Base-by-base conservation (phyloP, 2,113 vertebrate species). In the Nannobrachium achirus region DNA sequence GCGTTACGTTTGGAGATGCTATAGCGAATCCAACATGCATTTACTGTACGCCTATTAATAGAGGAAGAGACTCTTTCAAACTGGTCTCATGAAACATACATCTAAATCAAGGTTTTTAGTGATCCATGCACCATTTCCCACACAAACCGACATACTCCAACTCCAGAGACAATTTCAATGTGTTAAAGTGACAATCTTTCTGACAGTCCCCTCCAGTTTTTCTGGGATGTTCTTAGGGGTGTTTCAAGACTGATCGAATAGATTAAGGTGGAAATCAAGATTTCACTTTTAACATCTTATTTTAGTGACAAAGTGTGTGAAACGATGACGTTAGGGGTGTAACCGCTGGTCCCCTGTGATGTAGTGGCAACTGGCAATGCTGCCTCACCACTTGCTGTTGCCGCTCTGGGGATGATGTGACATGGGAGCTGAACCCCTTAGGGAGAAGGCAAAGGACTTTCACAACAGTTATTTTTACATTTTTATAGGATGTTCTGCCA, bases 241-340 rank as follows among this genome's bases (percentile, higher is more conserved):
- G 69, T 78, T n/a, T n/a, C n/a, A n/a, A n/a, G n/a, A n/a, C n/a
- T n/a, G n/a, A n/a, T n/a, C n/a, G 76, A 81, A 63, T 56, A 14
- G 56, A 67, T 66, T 56, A 57, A 67, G 73, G 71, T 57, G 71
- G 78, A 65, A 80, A 66, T 61, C 75, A 58, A 25, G 46, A 39
- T 68, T 80, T n/a, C n/a, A n/a, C n/a, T 61, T 65, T 33, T 84
- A 68, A 85, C 76, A 76, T 90, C 84, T 86, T 89, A 86, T 90
- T 88, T 87, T 89, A 81, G 81, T 67, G 8, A 20, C 39, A 56
- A 60, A 61, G 70, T 58, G 71, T 59, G 49, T 5, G 60, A 15
- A 42, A 53, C 8, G 53, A 74, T 83, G 86, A 70, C 86, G 81
- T 66, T 82, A 73, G 72, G 45, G 69, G 62, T 52, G 45, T 11